Evolutionary conservation across 2,113 vertebrate species (phyloP).

Genomic region (Menidia beryllina): DNA sequence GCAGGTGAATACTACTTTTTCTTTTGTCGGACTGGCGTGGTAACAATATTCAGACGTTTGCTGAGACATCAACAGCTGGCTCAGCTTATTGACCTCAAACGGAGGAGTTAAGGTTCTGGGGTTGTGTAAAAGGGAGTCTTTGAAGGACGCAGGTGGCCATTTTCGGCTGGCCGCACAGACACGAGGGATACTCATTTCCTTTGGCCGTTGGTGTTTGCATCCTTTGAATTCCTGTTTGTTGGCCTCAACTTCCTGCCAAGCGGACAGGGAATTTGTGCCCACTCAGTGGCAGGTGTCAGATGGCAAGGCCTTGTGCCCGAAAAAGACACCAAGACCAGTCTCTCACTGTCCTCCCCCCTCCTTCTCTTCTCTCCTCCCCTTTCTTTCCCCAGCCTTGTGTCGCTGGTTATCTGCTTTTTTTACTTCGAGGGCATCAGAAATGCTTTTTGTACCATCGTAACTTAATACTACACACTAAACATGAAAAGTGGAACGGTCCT

Average conservation of each 20-base stretch:
- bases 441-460: slow-evolving; percentile 19
- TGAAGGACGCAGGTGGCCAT: slow-evolving; percentile 80
- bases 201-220: slow-evolving; percentile 73
- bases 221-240: slow-evolving; percentile 75
- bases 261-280: slow-evolving; percentile 73
- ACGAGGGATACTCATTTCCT: slow-evolving; percentile 74
- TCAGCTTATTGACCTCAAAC: slow-evolving; percentile 45
- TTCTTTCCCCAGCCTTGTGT: slow-evolving; percentile 24
- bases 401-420: slow-evolving; percentile 26
- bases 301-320: slow-evolving; percentile 77
- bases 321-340: slow-evolving; percentile 76
- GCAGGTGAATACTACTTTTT: slow-evolving; percentile 1
- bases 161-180: slow-evolving; percentile 70
- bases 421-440: slow-evolving; percentile 30
- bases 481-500: neutral
- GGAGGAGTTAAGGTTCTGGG: slow-evolving; percentile 55
- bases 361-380: slow-evolving; percentile 28
- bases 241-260: slow-evolving; percentile 80
- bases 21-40: neutral
- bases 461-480: slow-evolving; percentile 2
- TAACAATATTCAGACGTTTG: slow-evolving; percentile 4
- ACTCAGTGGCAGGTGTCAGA: slow-evolving; percentile 83
- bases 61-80: slow-evolving; percentile 33
- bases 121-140: slow-evolving; percentile 73
- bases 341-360: slow-evolving; percentile 39